Percentiles rank a stretch among this genome's conserved stretches.
Evolutionary conservation across 2,888 invertebrate species (phyloP).

Genomic region (Zhengitettix transpicula): DNA sequence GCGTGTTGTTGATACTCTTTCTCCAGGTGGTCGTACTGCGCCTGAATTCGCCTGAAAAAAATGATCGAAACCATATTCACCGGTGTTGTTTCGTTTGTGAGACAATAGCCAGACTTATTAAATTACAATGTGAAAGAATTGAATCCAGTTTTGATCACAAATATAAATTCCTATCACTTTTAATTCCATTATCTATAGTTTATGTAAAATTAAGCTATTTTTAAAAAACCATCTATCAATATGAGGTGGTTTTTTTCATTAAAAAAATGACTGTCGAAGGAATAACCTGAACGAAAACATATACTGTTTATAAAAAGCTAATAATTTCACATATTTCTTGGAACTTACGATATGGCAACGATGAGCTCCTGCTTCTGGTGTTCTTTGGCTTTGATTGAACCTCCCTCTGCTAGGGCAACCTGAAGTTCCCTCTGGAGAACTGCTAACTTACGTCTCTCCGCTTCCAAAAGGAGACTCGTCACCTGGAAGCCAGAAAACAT

Average conservation of each 20-base stretch:
- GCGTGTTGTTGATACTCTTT: constrained; percentile 50
- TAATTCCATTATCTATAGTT: too few relatives aligned
- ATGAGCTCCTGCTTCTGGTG: constrained; percentile 46
- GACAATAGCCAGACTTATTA: too few relatives aligned
- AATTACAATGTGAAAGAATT: too few relatives aligned
- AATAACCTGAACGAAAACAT: too few relatives aligned
- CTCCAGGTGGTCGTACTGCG: constrained; percentile 49
- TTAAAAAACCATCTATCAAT: too few relatives aligned
- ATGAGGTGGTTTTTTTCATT: too few relatives aligned
- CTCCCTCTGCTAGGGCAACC: constrained; percentile 41
- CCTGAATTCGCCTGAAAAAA: constrained; percentile 45
- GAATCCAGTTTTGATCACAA: too few relatives aligned
- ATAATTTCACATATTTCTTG: too few relatives aligned
- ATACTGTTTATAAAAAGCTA: too few relatives aligned
- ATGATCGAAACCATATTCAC: constrained; percentile 13
- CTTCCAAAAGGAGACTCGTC: constrained; percentile 48
- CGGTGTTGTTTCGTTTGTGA: not conserved
- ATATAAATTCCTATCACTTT: too few relatives aligned
- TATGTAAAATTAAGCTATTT: too few relatives aligned
- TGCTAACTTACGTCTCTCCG: constrained; percentile 44
- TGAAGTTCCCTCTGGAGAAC: constrained; percentile 48
- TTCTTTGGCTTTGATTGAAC: constrained; percentile 45
- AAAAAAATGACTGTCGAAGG: too few relatives aligned
- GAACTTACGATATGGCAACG: constrained; percentile 44
- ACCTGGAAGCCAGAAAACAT: constrained; percentile 32